Percentiles rank a stretch among this genome's conserved stretches.
phyloP scores from a whole-genome alignment of 1,140 invertebrate species.

The Bombus polaris region DNA sequence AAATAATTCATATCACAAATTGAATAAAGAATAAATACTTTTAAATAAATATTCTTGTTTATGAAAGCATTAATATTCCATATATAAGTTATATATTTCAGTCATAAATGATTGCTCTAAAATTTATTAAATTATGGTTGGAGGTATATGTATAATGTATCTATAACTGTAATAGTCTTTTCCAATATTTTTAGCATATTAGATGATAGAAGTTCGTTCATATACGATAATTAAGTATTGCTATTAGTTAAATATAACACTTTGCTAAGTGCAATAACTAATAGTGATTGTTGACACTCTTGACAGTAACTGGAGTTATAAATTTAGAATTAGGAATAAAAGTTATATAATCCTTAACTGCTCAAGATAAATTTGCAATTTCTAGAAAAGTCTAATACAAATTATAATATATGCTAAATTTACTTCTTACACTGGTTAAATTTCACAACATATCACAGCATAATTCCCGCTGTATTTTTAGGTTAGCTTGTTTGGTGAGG shows the following conservation, averaged over 20 bases:
- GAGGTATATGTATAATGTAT: not conserved
- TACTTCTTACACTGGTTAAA: constrained; percentile 45
- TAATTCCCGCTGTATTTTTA: constrained; percentile 66
- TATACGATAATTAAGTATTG: not conserved
- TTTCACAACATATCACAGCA: constrained; percentile 65
- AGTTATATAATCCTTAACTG: constrained; percentile 56
- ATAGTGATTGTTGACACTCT: constrained; percentile 59
- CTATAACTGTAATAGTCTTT: not conserved
- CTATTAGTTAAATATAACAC: not conserved
- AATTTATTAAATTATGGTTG: not conserved
- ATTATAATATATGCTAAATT: constrained; percentile 13
- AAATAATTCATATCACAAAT: not conserved
- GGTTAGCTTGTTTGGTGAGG: constrained; percentile 78
- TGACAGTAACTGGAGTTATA: constrained; percentile 50
- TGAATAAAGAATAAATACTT: not conserved
- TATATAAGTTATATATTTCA: not conserved
- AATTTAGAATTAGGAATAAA: constrained; percentile 29
- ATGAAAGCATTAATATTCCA: not conserved
- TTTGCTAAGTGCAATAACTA: constrained; percentile 28
- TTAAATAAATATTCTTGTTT: not conserved
- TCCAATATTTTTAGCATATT: not conserved
- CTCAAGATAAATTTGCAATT: constrained; percentile 6
- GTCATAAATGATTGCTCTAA: not conserved
- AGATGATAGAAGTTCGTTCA: not conserved
- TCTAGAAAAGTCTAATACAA: not conserved